Evolutionary conservation across 2,888 invertebrate genomes (phyloP), one percentile per base, ranked within the genome.

Genomic region (Acanthoscelides obtectus): DNA sequence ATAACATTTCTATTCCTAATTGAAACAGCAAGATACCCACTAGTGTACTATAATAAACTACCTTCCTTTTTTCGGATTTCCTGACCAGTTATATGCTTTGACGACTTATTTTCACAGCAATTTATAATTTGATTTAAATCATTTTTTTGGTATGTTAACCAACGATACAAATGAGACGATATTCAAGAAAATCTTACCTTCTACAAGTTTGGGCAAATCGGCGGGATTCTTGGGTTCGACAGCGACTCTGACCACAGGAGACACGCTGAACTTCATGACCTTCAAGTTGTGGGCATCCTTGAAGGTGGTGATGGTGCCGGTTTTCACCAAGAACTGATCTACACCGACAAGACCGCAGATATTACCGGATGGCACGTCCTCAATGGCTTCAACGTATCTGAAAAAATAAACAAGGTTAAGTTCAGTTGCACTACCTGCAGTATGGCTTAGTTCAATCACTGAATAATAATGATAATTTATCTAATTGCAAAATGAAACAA

Each of bases 211-310:
- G 80, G 99, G 99, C 87, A 99, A 89, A 88, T 99, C 99, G 71
- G 98, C 96, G 20, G 99, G 97, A 87, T 99, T 99, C 89, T 98
- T 98, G 82, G 99, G 98, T 87, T 99, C 99, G 1, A 99, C 99
- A 80, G 99, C 99, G 27, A 99, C 97, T 84, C 99, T 94, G 85
- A 99, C 99, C 73, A 99, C 99, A 78, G 99, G 99, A 2, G 98
- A 98, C 71, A 99, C 99, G 81, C 96, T 97, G 93, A 99, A 99
- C 88, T 99, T 99, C 99, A 99, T 99, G 80, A 99, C 97, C 90
- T 93, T 89, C 95, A 99, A 94, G 91, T 99, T 99, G 90, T 99
- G 99, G 17, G 99, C 99, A 84, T 98, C 97, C 88, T 99, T 99
- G 90, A 90, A 98, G 63, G 99, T 99, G 79, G 97, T 94, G 86